Evolutionary conservation across 2,113 vertebrate genomes (phyloP), one percentile per base, ranked within the genome.

Genomic region (Colossoma macropomum): DNA sequence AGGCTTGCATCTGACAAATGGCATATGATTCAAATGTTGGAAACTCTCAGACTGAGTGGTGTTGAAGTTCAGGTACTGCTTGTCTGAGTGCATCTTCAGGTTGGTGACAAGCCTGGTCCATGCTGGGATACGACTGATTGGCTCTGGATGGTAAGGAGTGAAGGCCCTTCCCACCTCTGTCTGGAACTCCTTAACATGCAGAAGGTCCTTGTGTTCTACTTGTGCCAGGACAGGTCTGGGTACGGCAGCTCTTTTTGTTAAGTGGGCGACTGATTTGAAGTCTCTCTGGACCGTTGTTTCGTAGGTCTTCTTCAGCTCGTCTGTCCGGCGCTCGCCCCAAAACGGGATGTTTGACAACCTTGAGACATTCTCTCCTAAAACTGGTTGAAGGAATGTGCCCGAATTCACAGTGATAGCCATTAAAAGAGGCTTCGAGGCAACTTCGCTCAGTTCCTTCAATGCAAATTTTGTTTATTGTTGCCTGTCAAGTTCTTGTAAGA

Each of bases 41-140:
- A 82, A 88, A 54, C 77, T 27, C 4, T 91, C 68, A 1, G 27
- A 56, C 0, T 28, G 62, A 0, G 0, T 83, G 0, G 89, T 89
- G 50, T 66, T 0, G 50, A 82, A 85, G 27, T 32, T 7, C 0
- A 0, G 19, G 11, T 79, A 3, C 0, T 3, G 3, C 41, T 74
- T 69, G 13, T 74, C 88, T 0, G 41, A 17, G 15, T 82, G 86
- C 84, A 88, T 87, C 65, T 82, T 86, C 62, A 88, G 15, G 25
- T 23, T 62, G 0, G 86, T 87, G 1, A 0, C 0, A 0, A 19
- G 65, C 1, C 1, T 60, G 0, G 12, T 28, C 17, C 70, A 2
- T 0, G 9, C 13, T 1, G 75, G 74, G 12, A n/a, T 65, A 0
- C 3, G 27, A n/a, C 19, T 30, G 23, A 69, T 52, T 17, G 17